A percentile compares a stretch with the other conserved stretches of the same genome.
phyloP scores from a whole-genome alignment of 2,888 invertebrate genomes.

The Exephanes ischioxanthus region DNA sequence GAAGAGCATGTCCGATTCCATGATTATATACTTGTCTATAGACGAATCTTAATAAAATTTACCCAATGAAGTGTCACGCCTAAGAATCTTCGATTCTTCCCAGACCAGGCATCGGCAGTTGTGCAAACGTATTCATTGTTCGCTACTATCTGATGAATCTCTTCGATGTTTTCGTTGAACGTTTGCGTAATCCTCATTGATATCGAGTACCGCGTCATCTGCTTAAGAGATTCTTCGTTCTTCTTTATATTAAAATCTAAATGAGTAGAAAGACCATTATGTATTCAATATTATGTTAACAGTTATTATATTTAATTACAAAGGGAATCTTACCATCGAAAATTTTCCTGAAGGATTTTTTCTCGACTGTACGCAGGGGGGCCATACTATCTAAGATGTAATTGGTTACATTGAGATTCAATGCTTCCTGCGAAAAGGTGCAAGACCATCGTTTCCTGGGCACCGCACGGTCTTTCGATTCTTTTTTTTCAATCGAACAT shows the following conservation, averaged over 20 bases:
- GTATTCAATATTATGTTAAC: background rate
- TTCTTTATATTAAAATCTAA: conserved; percentile 24
- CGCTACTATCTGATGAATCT: conserved; percentile 3
- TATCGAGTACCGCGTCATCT: conserved; percentile 24
- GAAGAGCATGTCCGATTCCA: background rate
- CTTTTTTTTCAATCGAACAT: background rate
- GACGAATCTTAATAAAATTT: conserved; percentile 11
- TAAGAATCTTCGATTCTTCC: conserved; percentile 51
- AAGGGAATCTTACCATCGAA: conserved; percentile 15
- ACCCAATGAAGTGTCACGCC: conserved; percentile 62
- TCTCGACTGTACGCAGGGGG: conserved; percentile 24
- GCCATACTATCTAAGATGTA: conserved; percentile 7
- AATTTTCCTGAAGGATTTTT: conserved; percentile 23
- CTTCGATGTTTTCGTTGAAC: background rate
- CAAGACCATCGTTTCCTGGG: conserved; percentile 25
- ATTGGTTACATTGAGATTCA: background rate
- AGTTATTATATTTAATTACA: background rate
- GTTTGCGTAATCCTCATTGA: background rate
- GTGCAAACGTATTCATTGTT: conserved; percentile 55
- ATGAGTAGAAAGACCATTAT: conserved; percentile 1
- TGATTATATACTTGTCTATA: background rate
- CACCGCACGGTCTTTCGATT: background rate
- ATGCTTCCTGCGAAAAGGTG: conserved; percentile 24
- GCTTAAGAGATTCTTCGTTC: conserved; percentile 2
- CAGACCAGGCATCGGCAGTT: conserved; percentile 59